phyloP scores from a whole-genome alignment of 2,888 invertebrate species.

The Steinernema hermaphroditum region DNA sequence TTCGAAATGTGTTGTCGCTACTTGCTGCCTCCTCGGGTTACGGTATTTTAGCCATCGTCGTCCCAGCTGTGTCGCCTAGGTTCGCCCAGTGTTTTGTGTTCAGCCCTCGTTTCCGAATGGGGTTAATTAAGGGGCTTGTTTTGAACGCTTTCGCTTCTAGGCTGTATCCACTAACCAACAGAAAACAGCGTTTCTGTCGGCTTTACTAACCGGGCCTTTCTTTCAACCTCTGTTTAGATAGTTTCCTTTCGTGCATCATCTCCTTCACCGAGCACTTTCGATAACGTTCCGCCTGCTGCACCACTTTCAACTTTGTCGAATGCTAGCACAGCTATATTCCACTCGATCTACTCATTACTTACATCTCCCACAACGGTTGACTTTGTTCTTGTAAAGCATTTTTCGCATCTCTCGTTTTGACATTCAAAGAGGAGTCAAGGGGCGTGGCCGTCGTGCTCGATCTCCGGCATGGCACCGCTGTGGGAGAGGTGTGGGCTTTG shows the following conservation, averaged over 20 bases:
- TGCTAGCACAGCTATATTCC: background rate
- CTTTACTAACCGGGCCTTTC: background rate
- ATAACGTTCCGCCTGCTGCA: background rate
- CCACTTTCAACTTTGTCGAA: background rate
- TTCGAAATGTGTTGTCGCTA: background rate
- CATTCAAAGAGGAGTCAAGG: background rate
- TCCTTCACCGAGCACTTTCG: background rate
- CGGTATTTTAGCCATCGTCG: too few species aligned
- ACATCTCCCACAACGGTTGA: background rate
- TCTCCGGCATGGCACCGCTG: background rate
- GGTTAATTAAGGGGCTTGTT: background rate
- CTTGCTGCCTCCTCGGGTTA: background rate
- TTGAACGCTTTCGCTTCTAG: background rate
- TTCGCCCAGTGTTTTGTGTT: background rate
- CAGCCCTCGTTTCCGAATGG: background rate
- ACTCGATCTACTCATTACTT: background rate
- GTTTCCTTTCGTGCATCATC: background rate
- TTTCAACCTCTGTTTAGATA: background rate
- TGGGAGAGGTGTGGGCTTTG: background rate
- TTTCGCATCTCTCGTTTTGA: conserved; percentile 13
- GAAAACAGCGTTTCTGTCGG: background rate
- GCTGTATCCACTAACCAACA: background rate
- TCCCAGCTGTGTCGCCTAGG: too few species aligned
- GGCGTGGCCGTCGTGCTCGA: background rate
- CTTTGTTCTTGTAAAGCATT: conserved; percentile 1